Evolutionary conservation across 2,113 vertebrate genomes (phyloP).

Genomic region (Dolichotis patagonum): DNA sequence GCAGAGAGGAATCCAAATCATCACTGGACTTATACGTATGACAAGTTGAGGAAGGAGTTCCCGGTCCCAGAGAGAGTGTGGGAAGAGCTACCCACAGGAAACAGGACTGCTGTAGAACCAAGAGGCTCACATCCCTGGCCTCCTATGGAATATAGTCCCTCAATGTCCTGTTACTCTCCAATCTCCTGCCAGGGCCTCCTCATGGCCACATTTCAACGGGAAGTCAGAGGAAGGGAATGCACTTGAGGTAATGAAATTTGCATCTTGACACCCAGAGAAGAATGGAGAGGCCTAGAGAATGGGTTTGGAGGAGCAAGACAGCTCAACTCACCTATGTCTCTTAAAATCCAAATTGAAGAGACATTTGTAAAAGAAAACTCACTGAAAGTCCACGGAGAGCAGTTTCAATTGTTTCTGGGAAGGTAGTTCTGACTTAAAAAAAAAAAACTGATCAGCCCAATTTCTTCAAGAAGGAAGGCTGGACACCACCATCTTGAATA

Average conservation of each 20-base stretch:
- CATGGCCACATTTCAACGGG: background rate
- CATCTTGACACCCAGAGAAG: background rate
- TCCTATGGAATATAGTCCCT: background rate
- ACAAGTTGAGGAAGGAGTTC: background rate
- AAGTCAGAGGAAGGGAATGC: background rate
- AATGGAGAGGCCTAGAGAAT: background rate
- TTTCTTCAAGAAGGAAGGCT: background rate
- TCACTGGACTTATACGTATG: background rate
- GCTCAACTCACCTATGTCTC: background rate
- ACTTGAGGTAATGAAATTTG: background rate
- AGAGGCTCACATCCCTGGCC: background rate
- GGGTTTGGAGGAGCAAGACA: background rate
- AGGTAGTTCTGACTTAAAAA: background rate
- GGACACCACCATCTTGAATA: background rate
- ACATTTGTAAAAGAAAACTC: background rate
- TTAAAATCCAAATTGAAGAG: background rate
- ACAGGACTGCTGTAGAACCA: background rate
- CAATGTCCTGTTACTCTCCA: background rate
- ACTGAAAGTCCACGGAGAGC: background rate
- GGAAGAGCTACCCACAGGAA: rapidly evolving
- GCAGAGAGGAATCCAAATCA: rapidly evolving
- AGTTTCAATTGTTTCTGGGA: background rate
- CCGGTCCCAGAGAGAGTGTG: background rate
- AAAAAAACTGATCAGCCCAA: background rate
- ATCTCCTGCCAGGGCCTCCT: background rate